phyloP scores from a whole-genome alignment of 2,888 invertebrate species.

The Calliphora vomitoria region DNA sequence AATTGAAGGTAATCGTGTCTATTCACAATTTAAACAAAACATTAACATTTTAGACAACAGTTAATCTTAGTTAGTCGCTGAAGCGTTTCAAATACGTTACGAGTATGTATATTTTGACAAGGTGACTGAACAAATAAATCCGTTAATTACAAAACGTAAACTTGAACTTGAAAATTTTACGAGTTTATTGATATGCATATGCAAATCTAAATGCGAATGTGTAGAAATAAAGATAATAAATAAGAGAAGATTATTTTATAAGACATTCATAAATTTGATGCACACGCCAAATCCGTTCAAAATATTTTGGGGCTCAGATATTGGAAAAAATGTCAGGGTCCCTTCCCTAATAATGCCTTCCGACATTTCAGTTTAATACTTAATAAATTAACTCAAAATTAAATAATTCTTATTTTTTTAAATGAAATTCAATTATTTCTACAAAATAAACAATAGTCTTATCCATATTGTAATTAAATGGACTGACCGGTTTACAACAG shows the following conservation, averaged over 20 bases:
- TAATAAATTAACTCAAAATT: too few relatives aligned
- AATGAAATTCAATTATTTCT: too few relatives aligned
- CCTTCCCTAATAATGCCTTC: too few relatives aligned
- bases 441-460: too few relatives aligned
- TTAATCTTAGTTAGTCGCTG: background rate
- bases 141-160: slow-evolving; percentile 34
- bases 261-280: background rate
- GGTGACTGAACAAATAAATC: slow-evolving; percentile 39
- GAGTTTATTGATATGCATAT: background rate
- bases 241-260: background rate
- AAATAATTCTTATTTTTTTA: too few relatives aligned
- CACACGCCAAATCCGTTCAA: too few relatives aligned
- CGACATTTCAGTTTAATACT: too few relatives aligned
- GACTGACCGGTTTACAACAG: background rate
- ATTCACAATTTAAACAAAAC: background rate
- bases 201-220: background rate
- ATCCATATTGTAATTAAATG: too few relatives aligned
- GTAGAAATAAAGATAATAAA: background rate
- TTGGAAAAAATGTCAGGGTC: too few relatives aligned
- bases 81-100: slow-evolving; percentile 7
- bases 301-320: too few relatives aligned
- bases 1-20: slow-evolving; percentile 40
- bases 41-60: background rate
- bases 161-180: slow-evolving; percentile 43
- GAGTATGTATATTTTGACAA: slow-evolving; percentile 19